Conservation (phyloP, 2,113 vertebrate genomes). For the Thryonomys swinderianus region DNA sequence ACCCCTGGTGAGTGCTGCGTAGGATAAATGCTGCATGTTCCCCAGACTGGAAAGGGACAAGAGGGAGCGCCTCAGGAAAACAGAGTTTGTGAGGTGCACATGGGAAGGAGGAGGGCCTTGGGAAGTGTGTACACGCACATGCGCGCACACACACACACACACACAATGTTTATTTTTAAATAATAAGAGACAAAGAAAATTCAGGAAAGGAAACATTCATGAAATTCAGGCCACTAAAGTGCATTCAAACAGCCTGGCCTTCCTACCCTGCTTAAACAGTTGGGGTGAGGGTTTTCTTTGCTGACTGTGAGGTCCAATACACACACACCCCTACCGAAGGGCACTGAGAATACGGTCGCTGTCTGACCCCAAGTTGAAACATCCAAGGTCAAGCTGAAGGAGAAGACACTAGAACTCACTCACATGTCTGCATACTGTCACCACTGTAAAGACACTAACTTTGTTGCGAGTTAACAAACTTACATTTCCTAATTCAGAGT, state of each 20-base stretch:
- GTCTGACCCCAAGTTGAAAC: background rate
- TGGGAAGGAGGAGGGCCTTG: background rate
- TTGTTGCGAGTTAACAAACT: background rate
- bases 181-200: constrained; percentile 82
- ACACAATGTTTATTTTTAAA: constrained; percentile 85
- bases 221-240: constrained; percentile 87
- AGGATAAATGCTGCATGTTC: background rate
- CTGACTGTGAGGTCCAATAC: constrained; percentile 60
- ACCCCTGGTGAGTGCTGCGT: background rate
- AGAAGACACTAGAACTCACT: constrained; percentile 25
- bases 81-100: background rate
- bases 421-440: background rate
- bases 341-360: constrained; percentile 75
- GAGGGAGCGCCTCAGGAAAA: too few species aligned
- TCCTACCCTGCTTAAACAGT: constrained; percentile 75
- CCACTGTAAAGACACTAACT: constrained; percentile 3
- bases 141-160: constrained; percentile 71
- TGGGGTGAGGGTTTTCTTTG: constrained; percentile 71
- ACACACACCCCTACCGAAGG: constrained; percentile 69
- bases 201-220: constrained; percentile 82
- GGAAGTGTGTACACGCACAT: too few species aligned
- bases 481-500: constrained; percentile 5
- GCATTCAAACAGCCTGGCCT: constrained; percentile 81
- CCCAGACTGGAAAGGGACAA: background rate
- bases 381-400: constrained; percentile 31